Evolutionary conservation across 1,140 invertebrate genomes (phyloP).

Genomic region (Leptinotarsa texana): DNA sequence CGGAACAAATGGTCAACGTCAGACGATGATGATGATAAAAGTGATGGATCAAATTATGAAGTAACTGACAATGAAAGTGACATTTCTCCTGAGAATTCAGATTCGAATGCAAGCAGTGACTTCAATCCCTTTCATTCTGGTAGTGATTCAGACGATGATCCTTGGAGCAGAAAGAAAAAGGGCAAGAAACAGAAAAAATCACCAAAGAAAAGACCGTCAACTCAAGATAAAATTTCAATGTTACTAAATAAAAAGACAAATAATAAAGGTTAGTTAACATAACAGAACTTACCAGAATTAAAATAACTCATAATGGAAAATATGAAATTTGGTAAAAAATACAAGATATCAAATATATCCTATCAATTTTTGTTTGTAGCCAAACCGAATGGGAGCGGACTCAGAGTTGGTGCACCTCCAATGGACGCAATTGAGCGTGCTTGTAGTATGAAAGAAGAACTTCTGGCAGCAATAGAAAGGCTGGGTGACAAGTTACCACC

Average conservation of each 20-base stretch:
- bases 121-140: constrained; percentile 87
- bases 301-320: too few species aligned
- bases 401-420: constrained; percentile 63
- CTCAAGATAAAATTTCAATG: constrained; percentile 77
- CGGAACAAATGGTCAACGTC: constrained; percentile 70
- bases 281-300: not conserved
- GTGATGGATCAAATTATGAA: constrained; percentile 66
- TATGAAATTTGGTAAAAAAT: too few species aligned
- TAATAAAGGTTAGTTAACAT: constrained; percentile 34
- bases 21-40: constrained; percentile 61
- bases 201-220: constrained; percentile 69
- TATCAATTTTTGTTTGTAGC: constrained; percentile 5
- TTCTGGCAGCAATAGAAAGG: constrained; percentile 83
- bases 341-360: not conserved
- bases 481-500: constrained; percentile 89
- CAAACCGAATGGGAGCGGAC: constrained; percentile 46
- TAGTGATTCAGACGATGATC: constrained; percentile 84
- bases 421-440: constrained; percentile 83
- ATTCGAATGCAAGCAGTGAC: constrained; percentile 74
- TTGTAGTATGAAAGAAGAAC: constrained; percentile 89
- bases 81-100: constrained; percentile 65
- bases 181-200: constrained; percentile 70
- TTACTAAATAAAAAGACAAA: constrained; percentile 64
- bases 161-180: constrained; percentile 79
- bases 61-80: constrained; percentile 63